phyloP scores from a whole-genome alignment of 2,888 invertebrate genomes.

The Prosapia bicincta region DNA sequence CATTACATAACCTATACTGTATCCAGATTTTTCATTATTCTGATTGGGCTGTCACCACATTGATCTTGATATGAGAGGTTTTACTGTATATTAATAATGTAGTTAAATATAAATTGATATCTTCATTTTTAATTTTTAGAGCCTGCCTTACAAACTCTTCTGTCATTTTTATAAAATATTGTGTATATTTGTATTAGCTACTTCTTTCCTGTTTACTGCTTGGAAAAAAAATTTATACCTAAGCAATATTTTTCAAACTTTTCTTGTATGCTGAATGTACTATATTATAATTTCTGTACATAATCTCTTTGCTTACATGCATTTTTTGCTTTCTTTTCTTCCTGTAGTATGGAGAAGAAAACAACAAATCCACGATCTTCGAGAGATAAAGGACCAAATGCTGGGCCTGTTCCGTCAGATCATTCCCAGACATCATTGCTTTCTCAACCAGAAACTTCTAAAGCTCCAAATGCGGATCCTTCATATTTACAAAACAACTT shows the following conservation, averaged over 20 bases:
- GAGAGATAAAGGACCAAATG: conserved; percentile 12
- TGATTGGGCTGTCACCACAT: too few species aligned
- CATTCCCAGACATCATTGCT: conserved; percentile 35
- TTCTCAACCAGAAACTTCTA: conserved; percentile 17
- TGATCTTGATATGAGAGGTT: too few species aligned
- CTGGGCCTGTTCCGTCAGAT: conserved; percentile 33
- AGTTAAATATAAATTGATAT: too few species aligned
- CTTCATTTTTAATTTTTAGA: too few species aligned
- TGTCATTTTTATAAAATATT: too few species aligned
- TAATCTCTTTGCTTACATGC: conserved; percentile 21
- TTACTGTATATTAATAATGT: too few species aligned
- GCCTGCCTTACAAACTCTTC: too few species aligned
- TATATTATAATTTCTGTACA: not conserved
- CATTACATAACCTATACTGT: too few species aligned
- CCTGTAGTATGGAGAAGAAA: conserved; percentile 36
- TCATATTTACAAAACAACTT: conserved; percentile 52
- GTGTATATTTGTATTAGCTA: too few species aligned
- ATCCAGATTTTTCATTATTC: too few species aligned
- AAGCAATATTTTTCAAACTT: not conserved
- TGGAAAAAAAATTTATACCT: too few species aligned
- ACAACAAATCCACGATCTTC: conserved; percentile 15
- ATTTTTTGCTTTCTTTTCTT: conserved; percentile 24
- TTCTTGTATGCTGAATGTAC: conserved; percentile 10
- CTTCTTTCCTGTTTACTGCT: too few species aligned
- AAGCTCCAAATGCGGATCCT: conserved; percentile 10